Evolutionary conservation across 1,140 invertebrate genomes (phyloP), one percentile per base, ranked within the genome.

Genomic region (Aphelenchoides besseyi): DNA sequence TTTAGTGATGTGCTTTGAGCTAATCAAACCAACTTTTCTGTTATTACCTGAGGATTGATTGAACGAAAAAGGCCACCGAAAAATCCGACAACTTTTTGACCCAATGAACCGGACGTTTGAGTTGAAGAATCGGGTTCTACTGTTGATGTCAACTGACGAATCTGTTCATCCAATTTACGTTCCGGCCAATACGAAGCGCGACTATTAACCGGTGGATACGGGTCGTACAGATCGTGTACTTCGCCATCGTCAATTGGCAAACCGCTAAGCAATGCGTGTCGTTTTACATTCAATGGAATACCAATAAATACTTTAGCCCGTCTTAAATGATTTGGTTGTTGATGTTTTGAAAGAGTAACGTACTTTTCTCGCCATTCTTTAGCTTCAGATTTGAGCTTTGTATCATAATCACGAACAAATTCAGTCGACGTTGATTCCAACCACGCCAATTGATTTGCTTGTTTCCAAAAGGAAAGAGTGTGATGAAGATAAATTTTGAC

Each of bases 331-430:
- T 29, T 32, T 68, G n/a, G 12, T 35, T 66, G 63, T n/a, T 66
- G 23, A 32, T 2, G 59, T 53, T 2, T 33, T n/a, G n/a, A n/a
- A n/a, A n/a, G 63, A 66, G n/a, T 1, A 66, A 29, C 29, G 1
- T 63, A 76, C 75, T 55, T 73, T 29, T 68, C 55, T 26, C 32
- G 41, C 75, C 75, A 76, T 59, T 74, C 75, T 32, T 79, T 75
- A 18, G 70, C 36, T 30, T 79, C 77, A 16, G 3, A 23, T 32
- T 32, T 55, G 74, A 64, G 23, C 2, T 71, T 37, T 5, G 18
- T 16, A 5, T 30, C 37, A 29, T 79, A 36, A 16, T 75, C 5
- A 32, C 62, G 71, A 23, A 79, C 36, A n/a, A 74, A 41, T 28
- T 18, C 18, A 35, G 79, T 79, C 16, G 75, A 75, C 16, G 69